These are phyloP conservation scores for Varroa destructor DNA, from an alignment of 1,140 invertebrate species.

Conservation along the genomic window DNA sequence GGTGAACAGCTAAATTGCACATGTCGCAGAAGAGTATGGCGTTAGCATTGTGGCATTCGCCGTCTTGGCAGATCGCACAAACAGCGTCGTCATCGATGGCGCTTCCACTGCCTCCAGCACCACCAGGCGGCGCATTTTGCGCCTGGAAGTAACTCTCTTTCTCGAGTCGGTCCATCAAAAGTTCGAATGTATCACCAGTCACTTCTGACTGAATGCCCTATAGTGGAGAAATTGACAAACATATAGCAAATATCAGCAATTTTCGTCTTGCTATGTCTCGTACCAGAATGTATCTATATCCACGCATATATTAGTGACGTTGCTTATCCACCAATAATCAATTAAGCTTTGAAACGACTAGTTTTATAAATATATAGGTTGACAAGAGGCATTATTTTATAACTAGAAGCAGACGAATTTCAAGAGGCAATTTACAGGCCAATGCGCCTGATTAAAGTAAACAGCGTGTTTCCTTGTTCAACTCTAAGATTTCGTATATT, in stretches of 20 bases:
- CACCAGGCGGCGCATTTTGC: slow-evolving; percentile 43
- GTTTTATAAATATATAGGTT: too few species aligned
- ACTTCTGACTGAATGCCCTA: slow-evolving; percentile 48
- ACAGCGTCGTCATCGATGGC: slow-evolving; percentile 93
- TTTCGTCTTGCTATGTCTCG: too few species aligned
- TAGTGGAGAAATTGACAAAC: neutral
- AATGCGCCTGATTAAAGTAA: too few species aligned
- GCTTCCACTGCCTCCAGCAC: slow-evolving; percentile 1
- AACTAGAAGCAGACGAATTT: too few species aligned
- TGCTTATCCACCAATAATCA: too few species aligned
- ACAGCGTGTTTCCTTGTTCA: too few species aligned
- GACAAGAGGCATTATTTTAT: too few species aligned
- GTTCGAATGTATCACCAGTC: slow-evolving; percentile 72
- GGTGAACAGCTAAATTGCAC: slow-evolving; percentile 97
- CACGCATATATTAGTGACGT: too few species aligned
- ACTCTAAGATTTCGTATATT: too few species aligned
- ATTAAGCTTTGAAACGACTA: too few species aligned
- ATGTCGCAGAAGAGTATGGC: slow-evolving; percentile 96
- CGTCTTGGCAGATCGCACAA: slow-evolving; percentile 77
- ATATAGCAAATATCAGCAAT: neutral
- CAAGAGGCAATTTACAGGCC: too few species aligned
- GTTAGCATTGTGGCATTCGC: slow-evolving; percentile 93
- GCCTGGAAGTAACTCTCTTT: slow-evolving; percentile 92
- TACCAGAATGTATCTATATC: neutral
- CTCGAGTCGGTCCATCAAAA: slow-evolving; percentile 88